These are phyloP conservation scores for Drosophila peninsularis DNA, from an alignment of 2,888 invertebrate genomes.

Conservation along the genomic window DNA sequence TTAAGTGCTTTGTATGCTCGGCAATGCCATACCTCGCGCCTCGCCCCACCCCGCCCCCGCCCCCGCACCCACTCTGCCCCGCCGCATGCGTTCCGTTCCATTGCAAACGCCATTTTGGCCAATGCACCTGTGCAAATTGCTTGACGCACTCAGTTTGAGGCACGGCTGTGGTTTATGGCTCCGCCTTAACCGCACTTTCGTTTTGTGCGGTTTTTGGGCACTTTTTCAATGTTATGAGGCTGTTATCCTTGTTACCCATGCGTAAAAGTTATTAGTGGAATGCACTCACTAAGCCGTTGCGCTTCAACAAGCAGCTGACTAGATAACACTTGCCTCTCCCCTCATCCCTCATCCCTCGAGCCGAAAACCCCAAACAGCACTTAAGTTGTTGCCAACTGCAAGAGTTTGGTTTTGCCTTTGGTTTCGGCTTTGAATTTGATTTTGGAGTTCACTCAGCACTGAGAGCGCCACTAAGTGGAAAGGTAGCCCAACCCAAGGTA, in stretches of 20 bases:
- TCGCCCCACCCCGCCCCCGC: neutral
- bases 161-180: slow-evolving; percentile 49
- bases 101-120: slow-evolving; percentile 46
- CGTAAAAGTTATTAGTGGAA: slow-evolving; percentile 77
- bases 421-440: slow-evolving; percentile 25
- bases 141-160: slow-evolving; percentile 41
- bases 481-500: neutral
- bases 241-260: slow-evolving; percentile 63
- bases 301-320: slow-evolving; percentile 20
- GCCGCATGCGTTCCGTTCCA: slow-evolving; percentile 5
- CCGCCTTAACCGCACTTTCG: slow-evolving; percentile 59
- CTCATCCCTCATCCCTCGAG: neutral
- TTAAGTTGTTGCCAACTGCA: slow-evolving; percentile 69
- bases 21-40: slow-evolving; percentile 17
- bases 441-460: slow-evolving; percentile 29
- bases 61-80: neutral
- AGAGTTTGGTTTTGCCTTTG: slow-evolving; percentile 43
- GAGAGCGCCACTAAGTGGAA: slow-evolving; percentile 1
- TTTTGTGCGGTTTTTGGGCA: slow-evolving; percentile 64
- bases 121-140: slow-evolving; percentile 52
- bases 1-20: slow-evolving; percentile 69
- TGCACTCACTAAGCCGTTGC: slow-evolving; percentile 53
- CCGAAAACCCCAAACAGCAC: slow-evolving; percentile 72
- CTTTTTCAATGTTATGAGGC: slow-evolving; percentile 56
- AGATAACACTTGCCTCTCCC: slow-evolving; percentile 6